Conservation (phyloP, 2,797 vertebrate genomes). For the Pogonophryne albipinna region DNA sequence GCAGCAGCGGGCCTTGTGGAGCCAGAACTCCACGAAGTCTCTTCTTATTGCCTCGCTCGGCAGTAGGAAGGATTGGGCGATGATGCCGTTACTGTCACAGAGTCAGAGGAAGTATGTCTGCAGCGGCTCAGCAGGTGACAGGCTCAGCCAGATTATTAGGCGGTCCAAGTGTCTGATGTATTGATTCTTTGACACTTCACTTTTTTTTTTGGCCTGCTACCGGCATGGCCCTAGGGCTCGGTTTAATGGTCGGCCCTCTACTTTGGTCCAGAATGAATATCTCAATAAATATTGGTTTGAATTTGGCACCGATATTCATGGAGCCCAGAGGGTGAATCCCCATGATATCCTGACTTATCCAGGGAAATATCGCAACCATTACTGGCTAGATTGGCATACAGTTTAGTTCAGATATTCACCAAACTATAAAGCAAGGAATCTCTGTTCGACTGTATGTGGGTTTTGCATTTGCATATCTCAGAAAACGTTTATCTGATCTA, state of each 20-base stretch:
- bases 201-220: background rate
- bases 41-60: conserved; percentile 61
- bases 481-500: no score
- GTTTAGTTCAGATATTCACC: background rate
- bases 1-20: conserved; percentile 54
- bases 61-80: conserved; percentile 67
- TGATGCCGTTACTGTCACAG: conserved; percentile 67
- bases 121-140: conserved; percentile 38
- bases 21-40: conserved; percentile 63
- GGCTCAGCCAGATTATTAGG: conserved; percentile 43
- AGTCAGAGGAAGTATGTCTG: conserved; percentile 60
- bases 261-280: conserved; percentile 12
- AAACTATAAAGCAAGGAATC: no score
- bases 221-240: background rate
- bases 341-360: background rate
- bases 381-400: no score
- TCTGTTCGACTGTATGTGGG: no score
- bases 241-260: background rate
- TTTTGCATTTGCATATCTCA: no score
- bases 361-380: background rate
- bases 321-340: background rate
- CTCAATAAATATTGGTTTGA: background rate
- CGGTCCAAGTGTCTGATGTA: conserved; percentile 15
- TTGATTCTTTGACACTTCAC: conserved; percentile 2
- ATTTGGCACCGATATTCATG: background rate